Base-by-base conservation (phyloP, 2,888 invertebrate species). In the Orchesella flavescens region DNA sequence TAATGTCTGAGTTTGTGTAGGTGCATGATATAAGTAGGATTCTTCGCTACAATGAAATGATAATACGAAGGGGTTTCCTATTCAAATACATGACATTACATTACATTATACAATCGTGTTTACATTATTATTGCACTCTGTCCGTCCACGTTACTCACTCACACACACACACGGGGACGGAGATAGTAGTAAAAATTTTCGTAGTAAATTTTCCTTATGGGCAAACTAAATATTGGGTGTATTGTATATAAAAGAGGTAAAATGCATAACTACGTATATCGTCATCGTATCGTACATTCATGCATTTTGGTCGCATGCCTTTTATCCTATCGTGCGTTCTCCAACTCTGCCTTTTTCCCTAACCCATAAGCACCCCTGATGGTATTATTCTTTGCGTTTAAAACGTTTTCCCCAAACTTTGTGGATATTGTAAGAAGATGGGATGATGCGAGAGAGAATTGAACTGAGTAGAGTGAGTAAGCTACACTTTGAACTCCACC, bases 301-400 rank as follows among this genome's bases (percentile, higher is more conserved):
- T 44, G 43, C 34, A 34, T 34, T 34, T 34, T 34, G 7, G 34
- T 34, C 34, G 2, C 34, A 34, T 34, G 34, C 34, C n/a, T n/a
- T n/a, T n/a, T n/a, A n/a, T n/a, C n/a, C n/a, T n/a, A n/a, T n/a
- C n/a, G 34, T 34, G 2, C 46, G 17, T 66, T 5, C 61, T 61
- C 61, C 13, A 53, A 53, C 53, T 66, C 34, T 63, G 15, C 34
- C 21, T 23, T 66, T 43, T 44, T 66, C 66, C 63, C 44, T 66
- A 66, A 44, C 19, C 66, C 44, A 44, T 17, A 44, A 66, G 66
- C 66, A 17, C 19, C 66, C 43, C 66, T 59, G 46, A 74, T 61
- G 46, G n/a, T 74, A 65, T 63, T 74, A 74, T 63, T 74, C 74
- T 34, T 34, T 65, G 44, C 44, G 63, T 74, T 74, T 24, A 65